phyloP scores from a whole-genome alignment of 2,113 vertebrate genomes.

The Corythaixoides concolor region DNA sequence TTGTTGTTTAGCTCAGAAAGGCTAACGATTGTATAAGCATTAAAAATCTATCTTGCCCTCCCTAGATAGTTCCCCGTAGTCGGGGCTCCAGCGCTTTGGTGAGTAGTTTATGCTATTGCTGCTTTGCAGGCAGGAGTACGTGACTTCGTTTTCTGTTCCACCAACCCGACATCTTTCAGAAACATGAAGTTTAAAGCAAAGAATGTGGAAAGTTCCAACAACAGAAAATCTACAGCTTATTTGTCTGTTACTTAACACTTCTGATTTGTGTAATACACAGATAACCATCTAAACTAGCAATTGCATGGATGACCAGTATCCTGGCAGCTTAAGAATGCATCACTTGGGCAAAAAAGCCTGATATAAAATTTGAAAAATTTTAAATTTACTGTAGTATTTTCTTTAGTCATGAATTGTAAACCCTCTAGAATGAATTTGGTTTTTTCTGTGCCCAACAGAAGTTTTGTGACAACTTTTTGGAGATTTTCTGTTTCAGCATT shows the following conservation, averaged over 20 bases:
- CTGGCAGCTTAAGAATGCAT: not conserved
- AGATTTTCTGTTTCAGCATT: not conserved
- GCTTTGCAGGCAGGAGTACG: not conserved
- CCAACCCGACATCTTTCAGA: not conserved
- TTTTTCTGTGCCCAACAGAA: not conserved
- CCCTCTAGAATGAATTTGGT: not conserved
- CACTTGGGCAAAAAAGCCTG: not conserved
- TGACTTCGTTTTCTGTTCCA: not conserved
- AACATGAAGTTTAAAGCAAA: not conserved
- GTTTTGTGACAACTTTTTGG: not conserved
- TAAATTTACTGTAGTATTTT: not conserved
- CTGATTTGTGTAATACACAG: not conserved
- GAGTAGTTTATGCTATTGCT: not conserved
- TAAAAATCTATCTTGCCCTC: not conserved
- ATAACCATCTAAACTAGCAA: not conserved
- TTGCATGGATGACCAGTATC: not conserved
- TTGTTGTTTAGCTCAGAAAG: not conserved
- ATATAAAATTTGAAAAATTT: not conserved
- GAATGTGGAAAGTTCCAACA: not conserved
- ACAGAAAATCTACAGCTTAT: not conserved
- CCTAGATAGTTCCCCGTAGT: not conserved
- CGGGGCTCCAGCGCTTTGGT: not conserved
- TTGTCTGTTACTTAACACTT: not conserved
- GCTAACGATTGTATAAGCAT: not conserved
- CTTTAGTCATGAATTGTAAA: not conserved